These are phyloP conservation scores for Gorsachius magnificus DNA, from an alignment of 2,797 vertebrate genomes.

Conservation along the genomic window DNA sequence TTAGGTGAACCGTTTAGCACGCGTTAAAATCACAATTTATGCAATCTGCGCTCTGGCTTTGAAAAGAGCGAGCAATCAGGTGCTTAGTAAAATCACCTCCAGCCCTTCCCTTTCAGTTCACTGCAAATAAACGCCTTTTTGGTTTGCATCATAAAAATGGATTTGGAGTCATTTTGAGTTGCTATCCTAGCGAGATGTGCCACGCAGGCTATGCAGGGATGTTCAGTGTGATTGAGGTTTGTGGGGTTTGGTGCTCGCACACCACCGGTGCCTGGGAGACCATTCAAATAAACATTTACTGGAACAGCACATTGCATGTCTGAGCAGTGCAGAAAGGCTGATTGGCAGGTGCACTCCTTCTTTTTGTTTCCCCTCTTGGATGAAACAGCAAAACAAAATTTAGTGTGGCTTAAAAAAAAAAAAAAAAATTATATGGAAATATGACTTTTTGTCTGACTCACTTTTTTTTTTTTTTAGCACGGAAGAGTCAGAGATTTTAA, in stretches of 20 bases:
- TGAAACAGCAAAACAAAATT: slow-evolving; percentile 27
- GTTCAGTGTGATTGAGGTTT: background rate
- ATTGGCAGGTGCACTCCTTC: background rate
- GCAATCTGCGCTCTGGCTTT: background rate
- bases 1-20: background rate
- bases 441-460: background rate
- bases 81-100: slow-evolving; percentile 51
- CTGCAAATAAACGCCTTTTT: background rate
- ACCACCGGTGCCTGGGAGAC: background rate
- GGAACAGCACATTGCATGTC: background rate
- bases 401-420: background rate
- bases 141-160: slow-evolving; percentile 11
- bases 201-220: background rate
- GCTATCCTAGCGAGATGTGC: background rate
- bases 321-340: background rate
- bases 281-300: slow-evolving; percentile 23
- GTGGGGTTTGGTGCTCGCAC: background rate
- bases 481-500: slow-evolving; percentile 36
- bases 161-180: background rate
- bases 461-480: background rate
- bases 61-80: background rate
- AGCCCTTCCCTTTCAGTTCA: background rate
- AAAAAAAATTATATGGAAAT: slow-evolving; percentile 15
- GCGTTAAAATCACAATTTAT: slow-evolving; percentile 22
- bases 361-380: background rate